Evolutionary conservation across 2,113 vertebrate genomes (phyloP), one percentile per base, ranked within the genome.

Genomic region (Nicator chloris): DNA sequence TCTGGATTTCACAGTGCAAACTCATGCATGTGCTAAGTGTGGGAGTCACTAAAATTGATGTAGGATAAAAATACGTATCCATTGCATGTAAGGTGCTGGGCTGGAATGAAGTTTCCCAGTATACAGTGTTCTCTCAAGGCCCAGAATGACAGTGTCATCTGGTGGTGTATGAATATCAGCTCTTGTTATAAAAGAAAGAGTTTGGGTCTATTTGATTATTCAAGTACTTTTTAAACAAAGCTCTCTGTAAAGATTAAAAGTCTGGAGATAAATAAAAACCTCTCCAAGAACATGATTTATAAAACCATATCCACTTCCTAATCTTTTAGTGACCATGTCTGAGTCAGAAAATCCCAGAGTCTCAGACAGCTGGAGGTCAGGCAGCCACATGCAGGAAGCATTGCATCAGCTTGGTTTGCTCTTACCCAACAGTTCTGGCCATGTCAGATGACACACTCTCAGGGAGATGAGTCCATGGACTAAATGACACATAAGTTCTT

Each of bases 51-150:
- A 77, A 86, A 88, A 57, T 18, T 24, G 9, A 61, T 59, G 27
- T 6, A 72, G 15, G 40, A 87, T 88, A 61, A 61, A 90, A 88
- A 57, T 27, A 54, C 14, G 47, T 39, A 27, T 76, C 35, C 3
- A 3, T 7, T 27, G 33, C 42, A 57, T 0, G 0, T 19, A 30
- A 88, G 23, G 24, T n/a, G 22, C 44, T 76, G 69, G 28, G 37
- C 56, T 84, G 33, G 45, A 57, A 59, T 51, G 47, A 82, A 47
- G 21, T 54, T 79, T 59, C 45, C n/a, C 27, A 30, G 42, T 30
- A 22, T 31, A 18, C 15, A 53, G 23, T 49, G 19, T 8, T 72
- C 20, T 60, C 30, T 68, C 47, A 57, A 61, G 42, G 59, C 17
- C 44, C 37, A 44, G 66, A 61, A 51, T 68, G 30, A 30, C 44